Evolutionary conservation across 1,140 invertebrate genomes (phyloP), one percentile per base, ranked within the genome.

Genomic region (Rhyacophila brunnea): DNA sequence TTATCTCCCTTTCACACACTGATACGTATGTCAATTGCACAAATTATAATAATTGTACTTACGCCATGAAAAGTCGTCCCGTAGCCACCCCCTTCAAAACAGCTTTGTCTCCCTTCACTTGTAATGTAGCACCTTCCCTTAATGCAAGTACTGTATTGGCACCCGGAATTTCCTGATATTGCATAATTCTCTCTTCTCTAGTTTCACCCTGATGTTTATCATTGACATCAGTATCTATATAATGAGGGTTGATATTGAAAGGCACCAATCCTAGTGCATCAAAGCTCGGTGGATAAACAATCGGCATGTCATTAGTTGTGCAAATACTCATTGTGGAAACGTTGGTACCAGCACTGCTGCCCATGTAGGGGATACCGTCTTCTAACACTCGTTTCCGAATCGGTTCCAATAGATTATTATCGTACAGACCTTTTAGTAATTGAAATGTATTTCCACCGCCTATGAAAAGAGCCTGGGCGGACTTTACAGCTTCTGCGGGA

Each of bases 211-310:
- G 88, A 71, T 91, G 89, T 56, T 73, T 85, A 55, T 80, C 82
- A 66, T 72, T 79, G 11, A 75, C 66, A 65, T 85, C 75, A 36
- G 82, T 68, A 49, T 92, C 90, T 62, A 89, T 70, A 70, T 90
- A 93, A 73, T 93, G 91, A 32, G 90, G 88, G 74, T 93, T 93
- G 38, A 93, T 91, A 71, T 93, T 92, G 70, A 92, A 92, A 2
- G 89, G 87, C 2, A 93, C 83, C 11, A 93, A 77, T 14, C 76
- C 78, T 36, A 93, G 74, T 6, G 87, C 89, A 59, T 85, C 75
- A 75, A 92, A 91, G 52, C 75, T 81, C 17, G 86, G 87, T 58
- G 89, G 89, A 72, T 85, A 86, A 36, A 87, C 83, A 49, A 93
- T 91, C 4, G 91, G 90, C 90, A 91, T 93, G 72, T 92, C 90